Conservation (phyloP, 2,113 vertebrate species). For the Festucalex cinctus region DNA sequence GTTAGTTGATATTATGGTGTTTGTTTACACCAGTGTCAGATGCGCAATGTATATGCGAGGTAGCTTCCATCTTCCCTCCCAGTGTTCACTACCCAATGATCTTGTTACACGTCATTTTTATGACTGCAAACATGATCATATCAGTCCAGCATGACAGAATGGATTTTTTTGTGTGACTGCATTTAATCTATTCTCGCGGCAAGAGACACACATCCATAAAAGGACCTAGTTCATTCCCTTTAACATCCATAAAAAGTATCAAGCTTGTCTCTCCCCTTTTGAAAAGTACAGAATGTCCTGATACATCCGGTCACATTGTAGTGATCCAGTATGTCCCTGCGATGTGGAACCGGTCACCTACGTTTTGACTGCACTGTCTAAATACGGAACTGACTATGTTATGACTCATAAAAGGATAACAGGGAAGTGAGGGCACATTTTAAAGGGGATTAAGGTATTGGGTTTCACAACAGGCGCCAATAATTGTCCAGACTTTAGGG, state of each 20-base stretch:
- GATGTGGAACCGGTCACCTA: slow-evolving; percentile 43
- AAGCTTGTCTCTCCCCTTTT: background rate
- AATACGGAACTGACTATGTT: slow-evolving; percentile 62
- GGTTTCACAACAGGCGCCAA: slow-evolving; percentile 70
- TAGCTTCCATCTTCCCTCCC: no score
- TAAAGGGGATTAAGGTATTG: slow-evolving; percentile 50
- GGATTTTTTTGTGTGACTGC: no score
- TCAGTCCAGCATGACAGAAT: background rate
- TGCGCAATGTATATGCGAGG: no score
- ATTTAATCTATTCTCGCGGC: background rate
- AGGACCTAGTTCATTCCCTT: background rate
- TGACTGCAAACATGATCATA: background rate
- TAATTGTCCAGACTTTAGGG: slow-evolving; percentile 32
- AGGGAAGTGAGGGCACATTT: slow-evolving; percentile 44
- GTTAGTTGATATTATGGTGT: no score
- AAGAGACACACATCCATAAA: background rate
- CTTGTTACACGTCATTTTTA: background rate
- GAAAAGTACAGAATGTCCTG: slow-evolving; percentile 3
- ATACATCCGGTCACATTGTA: slow-evolving; percentile 19
- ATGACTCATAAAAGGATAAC: slow-evolving; percentile 51
- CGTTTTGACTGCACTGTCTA: slow-evolving; percentile 53
- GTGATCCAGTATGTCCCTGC: slow-evolving; percentile 21
- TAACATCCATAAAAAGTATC: background rate
- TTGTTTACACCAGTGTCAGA: no score
- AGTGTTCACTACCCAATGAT: background rate